phyloP scores from a whole-genome alignment of 2,113 vertebrate genomes.

The Clarias batrachus region DNA sequence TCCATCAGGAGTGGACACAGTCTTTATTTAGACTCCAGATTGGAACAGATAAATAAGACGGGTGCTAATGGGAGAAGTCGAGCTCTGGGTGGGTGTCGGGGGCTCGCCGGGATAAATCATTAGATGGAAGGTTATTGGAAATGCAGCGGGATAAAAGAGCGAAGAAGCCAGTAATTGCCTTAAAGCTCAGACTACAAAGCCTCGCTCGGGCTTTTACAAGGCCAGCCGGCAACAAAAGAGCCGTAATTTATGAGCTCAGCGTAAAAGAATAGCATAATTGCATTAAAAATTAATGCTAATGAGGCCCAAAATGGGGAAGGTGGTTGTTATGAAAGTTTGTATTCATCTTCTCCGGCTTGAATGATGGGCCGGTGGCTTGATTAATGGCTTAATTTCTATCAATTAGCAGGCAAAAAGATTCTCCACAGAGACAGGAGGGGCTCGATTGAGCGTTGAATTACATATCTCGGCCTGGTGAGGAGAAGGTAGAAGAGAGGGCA shows the following conservation, averaged over 20 bases:
- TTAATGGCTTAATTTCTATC: conserved; percentile 99
- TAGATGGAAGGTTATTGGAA: conserved; percentile 88
- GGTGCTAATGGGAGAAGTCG: conserved; percentile 60
- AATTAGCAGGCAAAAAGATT: conserved; percentile 95
- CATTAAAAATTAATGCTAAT: conserved; percentile 99
- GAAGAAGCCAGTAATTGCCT: conserved; percentile 98
- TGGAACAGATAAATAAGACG: conserved; percentile 52
- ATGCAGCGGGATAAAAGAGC: conserved; percentile 85
- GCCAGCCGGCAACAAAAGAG: conserved; percentile 98
- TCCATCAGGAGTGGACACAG: conserved; percentile 41
- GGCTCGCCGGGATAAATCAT: conserved; percentile 76
- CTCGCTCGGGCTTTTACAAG: conserved; percentile 99
- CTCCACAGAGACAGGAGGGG: conserved; percentile 90
- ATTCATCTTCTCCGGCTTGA: conserved; percentile 98
- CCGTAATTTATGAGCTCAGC: conserved; percentile 99
- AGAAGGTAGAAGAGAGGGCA: conserved; percentile 65
- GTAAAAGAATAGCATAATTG: conserved; percentile 99
- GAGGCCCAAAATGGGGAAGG: conserved; percentile 99
- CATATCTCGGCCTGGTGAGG: conserved; percentile 84
- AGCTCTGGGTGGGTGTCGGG: conserved; percentile 54
- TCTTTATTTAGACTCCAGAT: conserved; percentile 47
- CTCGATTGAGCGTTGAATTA: conserved; percentile 99
- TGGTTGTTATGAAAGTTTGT: conserved; percentile 99
- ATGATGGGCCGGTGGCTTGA: conserved; percentile 99
- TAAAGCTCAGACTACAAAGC: conserved; percentile 98